Percentiles rank a stretch among this genome's conserved stretches.
Conservation (phyloP, 2,797 vertebrate species). For the Setipinna tenuifilis region DNA sequence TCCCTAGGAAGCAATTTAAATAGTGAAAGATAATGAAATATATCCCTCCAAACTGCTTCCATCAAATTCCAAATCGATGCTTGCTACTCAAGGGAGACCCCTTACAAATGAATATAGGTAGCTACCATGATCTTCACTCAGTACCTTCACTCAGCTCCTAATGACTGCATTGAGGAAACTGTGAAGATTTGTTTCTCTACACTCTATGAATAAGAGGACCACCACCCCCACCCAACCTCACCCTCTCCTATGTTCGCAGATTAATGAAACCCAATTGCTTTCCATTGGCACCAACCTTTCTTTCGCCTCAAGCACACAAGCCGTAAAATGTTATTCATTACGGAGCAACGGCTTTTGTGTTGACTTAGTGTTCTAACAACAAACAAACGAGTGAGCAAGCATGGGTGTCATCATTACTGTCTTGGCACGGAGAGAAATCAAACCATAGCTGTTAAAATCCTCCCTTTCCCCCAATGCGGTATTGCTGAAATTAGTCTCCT, state of each 20-base stretch:
- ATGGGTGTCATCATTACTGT: neutral
- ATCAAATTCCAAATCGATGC: neutral
- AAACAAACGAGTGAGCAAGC: neutral
- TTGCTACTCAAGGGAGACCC: neutral
- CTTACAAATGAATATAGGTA: neutral
- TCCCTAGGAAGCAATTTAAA: neutral
- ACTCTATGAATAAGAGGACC: neutral
- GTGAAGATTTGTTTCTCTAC: neutral
- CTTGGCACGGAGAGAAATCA: neutral
- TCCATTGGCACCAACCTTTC: neutral
- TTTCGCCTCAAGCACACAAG: neutral
- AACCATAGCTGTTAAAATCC: neutral
- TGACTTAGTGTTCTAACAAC: neutral
- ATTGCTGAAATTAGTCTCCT: slow-evolving; percentile 1
- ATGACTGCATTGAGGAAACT: neutral
- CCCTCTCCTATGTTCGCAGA: neutral
- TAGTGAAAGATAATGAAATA: neutral
- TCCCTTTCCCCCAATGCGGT: too few species aligned
- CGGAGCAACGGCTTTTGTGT: neutral
- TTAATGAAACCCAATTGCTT: neutral
- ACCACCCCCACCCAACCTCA: neutral
- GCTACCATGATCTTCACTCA: neutral
- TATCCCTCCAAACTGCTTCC: neutral
- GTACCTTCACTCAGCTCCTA: neutral
- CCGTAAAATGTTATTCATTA: neutral